A percentile compares a stretch with the other conserved stretches of the same genome.
These are phyloP conservation scores for Anolis apletophallus DNA, from an alignment of 2,797 vertebrate species.

Conservation along the genomic window DNA sequence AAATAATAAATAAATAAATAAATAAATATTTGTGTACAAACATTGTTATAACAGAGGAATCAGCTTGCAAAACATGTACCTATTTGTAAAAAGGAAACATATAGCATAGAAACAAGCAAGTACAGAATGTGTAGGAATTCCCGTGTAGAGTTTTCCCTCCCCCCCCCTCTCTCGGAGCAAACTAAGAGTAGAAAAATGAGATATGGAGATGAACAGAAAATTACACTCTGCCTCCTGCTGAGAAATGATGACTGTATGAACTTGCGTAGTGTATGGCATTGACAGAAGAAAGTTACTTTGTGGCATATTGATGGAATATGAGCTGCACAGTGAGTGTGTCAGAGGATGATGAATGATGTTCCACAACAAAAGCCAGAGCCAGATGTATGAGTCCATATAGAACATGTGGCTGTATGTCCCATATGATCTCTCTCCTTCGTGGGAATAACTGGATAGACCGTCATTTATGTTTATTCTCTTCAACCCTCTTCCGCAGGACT, in stretches of 20 bases:
- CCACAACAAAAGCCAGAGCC: constrained; percentile 43
- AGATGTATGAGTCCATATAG: constrained; percentile 55
- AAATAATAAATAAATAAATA: too few species aligned
- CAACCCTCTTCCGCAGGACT: constrained; percentile 22
- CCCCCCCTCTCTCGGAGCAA: too few species aligned
- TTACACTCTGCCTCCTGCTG: too few species aligned
- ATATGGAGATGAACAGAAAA: too few species aligned
- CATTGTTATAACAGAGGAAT: too few species aligned
- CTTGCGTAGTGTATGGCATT: constrained; percentile 64
- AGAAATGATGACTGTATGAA: constrained; percentile 31
- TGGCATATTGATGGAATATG: constrained; percentile 38
- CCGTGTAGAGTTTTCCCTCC: background rate
- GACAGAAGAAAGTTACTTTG: constrained; percentile 70
- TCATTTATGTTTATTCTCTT: constrained; percentile 10
- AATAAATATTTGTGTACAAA: too few species aligned
- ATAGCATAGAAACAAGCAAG: background rate
- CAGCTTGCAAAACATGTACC: too few species aligned
- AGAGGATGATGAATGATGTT: constrained; percentile 63
- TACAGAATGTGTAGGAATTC: background rate
- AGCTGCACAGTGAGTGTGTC: constrained; percentile 35
- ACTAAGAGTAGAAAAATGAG: too few species aligned
- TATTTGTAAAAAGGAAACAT: too few species aligned
- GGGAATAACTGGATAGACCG: constrained; percentile 43
- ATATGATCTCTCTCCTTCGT: constrained; percentile 37
- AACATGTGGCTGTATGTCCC: constrained; percentile 52